Evolutionary conservation across 2,888 invertebrate species (phyloP), one percentile per base, ranked within the genome.

Genomic region (Aphodius sticticus): DNA sequence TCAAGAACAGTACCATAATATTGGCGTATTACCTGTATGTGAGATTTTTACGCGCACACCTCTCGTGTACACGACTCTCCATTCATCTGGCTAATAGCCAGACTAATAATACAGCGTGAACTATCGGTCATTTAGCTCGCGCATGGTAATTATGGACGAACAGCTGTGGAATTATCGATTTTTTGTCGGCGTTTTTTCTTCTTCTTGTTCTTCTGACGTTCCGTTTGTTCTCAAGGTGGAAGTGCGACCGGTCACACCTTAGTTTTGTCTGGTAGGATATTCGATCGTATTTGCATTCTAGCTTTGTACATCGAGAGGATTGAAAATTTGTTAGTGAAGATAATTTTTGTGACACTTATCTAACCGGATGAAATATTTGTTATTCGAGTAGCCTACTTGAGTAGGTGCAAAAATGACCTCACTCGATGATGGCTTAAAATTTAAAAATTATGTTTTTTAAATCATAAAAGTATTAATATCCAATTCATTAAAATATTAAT

Each of bases 131-230:
- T 53, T 53, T 53, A 53, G 53, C 53, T 53, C 12, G 53, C 53
- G 53, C 53, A 53, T 53, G 12, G 53, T 53, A 53, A 53, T 53
- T 53, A 53, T 53, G 53, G 53, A 53, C 53, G 53, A 53, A 53
- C 53, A 53, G 53, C 53, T 53, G 53, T 53, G 53, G 53, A 53
- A 53, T 53, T 53, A 53, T 53, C 53, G 53, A 53, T 53, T 53
- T 53, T 53, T 53, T 53, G 53, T 53, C 53, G 53, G 53, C 12
- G 53, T 53, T 53, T 53, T 53, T 53, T 53, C 53, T 53, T 38
- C 6, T 38, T 53, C 53, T 3, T 53, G 53, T 53, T 53, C 53
- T 53, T 53, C 53, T 7, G 53, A 53, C 53, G 53, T 53, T 12
- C 3, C 53, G 53, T 53, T 53, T 53, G 9, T 53, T 53, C 53